Percentiles rank a stretch among this genome's conserved stretches.
These are phyloP conservation scores for Tetranychus truncatus DNA, from an alignment of 2,888 invertebrate genomes.

Conservation along the genomic window DNA sequence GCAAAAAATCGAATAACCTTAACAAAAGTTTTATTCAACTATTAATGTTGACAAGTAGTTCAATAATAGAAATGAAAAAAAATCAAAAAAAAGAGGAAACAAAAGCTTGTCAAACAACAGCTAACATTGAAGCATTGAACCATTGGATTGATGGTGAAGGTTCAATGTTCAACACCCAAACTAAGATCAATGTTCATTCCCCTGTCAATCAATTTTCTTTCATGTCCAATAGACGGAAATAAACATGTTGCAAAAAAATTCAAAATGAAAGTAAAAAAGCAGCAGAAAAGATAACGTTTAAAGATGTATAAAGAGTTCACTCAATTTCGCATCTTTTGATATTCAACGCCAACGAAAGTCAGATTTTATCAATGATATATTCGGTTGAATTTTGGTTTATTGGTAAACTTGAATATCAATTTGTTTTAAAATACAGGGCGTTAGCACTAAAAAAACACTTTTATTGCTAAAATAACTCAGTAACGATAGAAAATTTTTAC, in stretches of 20 bases:
- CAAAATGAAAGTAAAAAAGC: too few species aligned
- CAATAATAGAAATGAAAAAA: background rate
- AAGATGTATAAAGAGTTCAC: too few species aligned
- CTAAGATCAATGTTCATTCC: background rate
- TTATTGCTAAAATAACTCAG: too few species aligned
- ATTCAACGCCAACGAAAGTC: too few species aligned
- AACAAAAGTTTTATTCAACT: background rate
- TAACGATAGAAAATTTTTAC: too few species aligned
- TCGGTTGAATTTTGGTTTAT: too few species aligned
- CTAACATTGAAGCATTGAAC: background rate
- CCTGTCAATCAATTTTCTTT: background rate
- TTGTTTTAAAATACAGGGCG: too few species aligned
- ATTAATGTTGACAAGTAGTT: background rate
- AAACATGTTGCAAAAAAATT: background rate
- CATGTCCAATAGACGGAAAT: background rate
- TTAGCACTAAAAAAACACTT: too few species aligned
- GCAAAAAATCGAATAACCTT: background rate
- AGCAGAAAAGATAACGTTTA: too few species aligned
- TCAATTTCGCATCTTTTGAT: too few species aligned
- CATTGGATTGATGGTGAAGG: slow-evolving; percentile 1
- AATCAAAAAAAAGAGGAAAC: background rate
- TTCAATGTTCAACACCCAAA: background rate
- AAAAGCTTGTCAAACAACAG: background rate
- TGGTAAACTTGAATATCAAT: too few species aligned
- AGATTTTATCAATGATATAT: too few species aligned